Evolutionary conservation across 2,113 vertebrate genomes (phyloP), one percentile per base, ranked within the genome.

Genomic region (Glaucomys volans): DNA sequence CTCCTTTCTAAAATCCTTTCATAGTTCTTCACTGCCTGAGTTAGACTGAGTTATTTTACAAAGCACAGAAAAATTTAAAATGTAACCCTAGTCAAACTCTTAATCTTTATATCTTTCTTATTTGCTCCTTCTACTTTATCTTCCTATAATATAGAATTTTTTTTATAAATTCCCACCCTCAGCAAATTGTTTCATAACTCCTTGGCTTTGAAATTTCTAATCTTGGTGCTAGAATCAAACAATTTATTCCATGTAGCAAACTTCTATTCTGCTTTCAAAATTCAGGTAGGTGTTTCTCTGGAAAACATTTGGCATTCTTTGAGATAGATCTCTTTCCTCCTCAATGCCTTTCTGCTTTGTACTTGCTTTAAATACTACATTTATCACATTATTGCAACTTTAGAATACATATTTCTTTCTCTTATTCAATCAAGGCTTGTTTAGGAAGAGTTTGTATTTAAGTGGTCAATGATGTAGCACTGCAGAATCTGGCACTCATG

Each of bases 191-290:
- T 95, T 74, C 40, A 7, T 44, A 72, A 75, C 57, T 88, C 42
- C 57, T 90, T 66, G 44, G 35, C 32, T 90, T 91, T 67, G 69
- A 83, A 59, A 86, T 54, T 24, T 59, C 83, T 74, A 74, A 54
- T 74, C 30, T n/a, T 59, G n/a, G 12, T 67, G 26, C 54, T n/a
- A 20, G 35, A 83, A 90, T 74, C 57, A 69, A 52, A 9, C 71
- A 50, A 11, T 20, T 28, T 52, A 28, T 90, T 37, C 44, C 44
- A 37, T 64, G 26, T 37, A 83, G 32, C 26, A 50, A 94, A 72
- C n/a, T 66, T 96, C n/a, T 59, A 8, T 76, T 79, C 24, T 79
- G 8, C 24, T 92, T 95, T 86, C 54, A 84, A 87, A 32, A 47
- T 47, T 84, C 8, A 64, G 24, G 17, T 12, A 75, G 24, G 5